Base-by-base conservation (phyloP, 2,888 invertebrate genomes). In the Drosophila mimetica region DNA sequence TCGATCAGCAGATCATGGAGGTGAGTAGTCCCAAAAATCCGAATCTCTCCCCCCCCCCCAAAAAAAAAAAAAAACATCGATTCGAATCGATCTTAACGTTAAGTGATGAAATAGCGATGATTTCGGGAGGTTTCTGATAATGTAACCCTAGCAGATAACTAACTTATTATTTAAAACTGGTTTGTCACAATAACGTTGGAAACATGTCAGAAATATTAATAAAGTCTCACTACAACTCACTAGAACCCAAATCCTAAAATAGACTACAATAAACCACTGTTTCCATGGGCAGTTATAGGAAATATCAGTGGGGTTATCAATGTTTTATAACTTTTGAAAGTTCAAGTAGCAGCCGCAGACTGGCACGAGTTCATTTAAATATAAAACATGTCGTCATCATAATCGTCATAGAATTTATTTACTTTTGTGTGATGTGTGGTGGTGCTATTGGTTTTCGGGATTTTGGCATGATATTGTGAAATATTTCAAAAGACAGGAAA, bases 1-100 rank as follows among this genome's bases (percentile, higher is more conserved):
- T 92, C 65, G 90, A 92, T 89, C 91, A 91, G 80, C 91, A 92
- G 86, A 91, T 92, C 75, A 80, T 91, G 81, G 92, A 92, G 90
- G 92, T 91, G 75, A 84, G 85, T 65, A n/a, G 25, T 14, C 42
- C 42, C 8, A 4, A 42, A 42, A 7, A 6, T 7, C 25, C 7
- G 7, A 25, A 25, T 1, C 7, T n/a, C n/a, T n/a, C 25, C 25
- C 25, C 25, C 7, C 6, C 25, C 7, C 25, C 25, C 7, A 1
- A 25, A n/a, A n/a, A n/a, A n/a, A n/a, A n/a, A n/a, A n/a, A n/a
- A n/a, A n/a, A n/a, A 1, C 8, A 4, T n/a, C 44, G 25, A 9
- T 22, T 4, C 9, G 13, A 39, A 11, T 13, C 18, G 14, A 18
- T 11, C 16, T 16, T 2, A 16, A 18, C 18, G 42, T 5, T 25